Base-by-base conservation (phyloP, 2,888 invertebrate genomes). In the Noctua pronuba region DNA sequence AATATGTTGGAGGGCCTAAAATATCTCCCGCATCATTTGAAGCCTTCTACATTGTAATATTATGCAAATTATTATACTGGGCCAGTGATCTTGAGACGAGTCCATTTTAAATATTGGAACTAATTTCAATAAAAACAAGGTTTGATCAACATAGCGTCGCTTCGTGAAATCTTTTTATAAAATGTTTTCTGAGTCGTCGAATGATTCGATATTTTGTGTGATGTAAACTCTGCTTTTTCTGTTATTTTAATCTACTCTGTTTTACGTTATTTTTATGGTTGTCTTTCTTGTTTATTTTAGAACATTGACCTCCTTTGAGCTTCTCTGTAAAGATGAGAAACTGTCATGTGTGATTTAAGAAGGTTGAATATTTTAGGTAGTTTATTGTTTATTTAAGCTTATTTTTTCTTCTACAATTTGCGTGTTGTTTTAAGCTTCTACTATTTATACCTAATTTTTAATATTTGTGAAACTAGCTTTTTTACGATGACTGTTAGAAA, bases 151-250 rank as follows among this genome's bases (percentile, higher is more conserved):
- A 60, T 72, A 38, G 52, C 78, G 73, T 49, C 68, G 73, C 77
- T 58, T 69, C 64, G 44, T 66, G 28, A 68, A 28, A 66, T 70
- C 35, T 41, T 77, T 70, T 44, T 73, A 58, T 52, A 28, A 70
- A 72, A 55, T 62, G n/a, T 24, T 41, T 58, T 76, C 35, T 60
- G 52, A 41, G 62, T 62, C 46, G 41, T 65, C 55, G 21, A 67
- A 79, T 55, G 44, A 66, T 73, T 71, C 75, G 62, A 71, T 73
- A 67, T 75, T 68, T 85, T 83, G 90, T 90, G 88, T 89, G 90
- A 87, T 88, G 82, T 81, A 83, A 84, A 85, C 85, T 90, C 87
- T 75, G 69, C 75, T 83, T 78, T 70, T 41, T 76, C n/a, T 64
- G 67, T 69, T 81, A 80, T 78, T 80, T 73, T 64, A 71, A 46